A percentile compares a stretch with the other conserved stretches of the same genome.
Conservation (phyloP, 2,113 vertebrate genomes). For the Mastomys coucha region DNA sequence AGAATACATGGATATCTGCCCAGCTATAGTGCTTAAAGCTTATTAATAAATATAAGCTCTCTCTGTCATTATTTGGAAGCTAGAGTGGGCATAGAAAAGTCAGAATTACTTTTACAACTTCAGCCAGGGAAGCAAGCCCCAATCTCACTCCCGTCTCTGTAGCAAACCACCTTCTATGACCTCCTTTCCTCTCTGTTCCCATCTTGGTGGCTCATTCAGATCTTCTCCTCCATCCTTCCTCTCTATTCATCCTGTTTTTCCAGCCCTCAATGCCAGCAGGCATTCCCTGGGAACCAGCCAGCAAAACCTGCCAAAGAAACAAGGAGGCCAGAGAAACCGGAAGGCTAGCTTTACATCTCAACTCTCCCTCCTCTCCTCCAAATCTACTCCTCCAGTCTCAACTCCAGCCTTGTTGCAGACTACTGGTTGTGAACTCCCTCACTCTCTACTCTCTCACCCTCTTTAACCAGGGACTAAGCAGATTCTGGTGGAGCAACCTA, state of each 20-base stretch:
- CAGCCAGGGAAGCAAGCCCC: neutral
- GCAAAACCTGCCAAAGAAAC: neutral
- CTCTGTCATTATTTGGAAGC: too few relatives aligned
- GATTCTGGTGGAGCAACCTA: neutral
- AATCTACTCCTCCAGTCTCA: neutral
- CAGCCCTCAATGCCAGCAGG: neutral
- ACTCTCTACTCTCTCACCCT: neutral
- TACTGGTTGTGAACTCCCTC: neutral
- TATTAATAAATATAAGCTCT: too few relatives aligned
- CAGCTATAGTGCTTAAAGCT: too few relatives aligned
- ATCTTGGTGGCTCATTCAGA: neutral
- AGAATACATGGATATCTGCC: too few relatives aligned
- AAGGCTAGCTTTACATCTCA: neutral
- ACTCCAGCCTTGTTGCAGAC: neutral
- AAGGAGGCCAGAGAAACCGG: neutral
- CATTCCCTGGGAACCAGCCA: neutral
- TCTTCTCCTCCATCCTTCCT: neutral
- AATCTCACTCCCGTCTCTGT: neutral
- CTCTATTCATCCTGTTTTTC: neutral
- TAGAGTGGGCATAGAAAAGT: too few relatives aligned
- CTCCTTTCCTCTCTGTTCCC: neutral
- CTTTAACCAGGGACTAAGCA: neutral
- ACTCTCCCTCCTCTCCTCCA: neutral
- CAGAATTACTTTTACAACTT: too few relatives aligned
- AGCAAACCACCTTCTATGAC: neutral